Conservation (phyloP, 2,797 vertebrate genomes). For the Centroberyx gerrardi region DNA sequence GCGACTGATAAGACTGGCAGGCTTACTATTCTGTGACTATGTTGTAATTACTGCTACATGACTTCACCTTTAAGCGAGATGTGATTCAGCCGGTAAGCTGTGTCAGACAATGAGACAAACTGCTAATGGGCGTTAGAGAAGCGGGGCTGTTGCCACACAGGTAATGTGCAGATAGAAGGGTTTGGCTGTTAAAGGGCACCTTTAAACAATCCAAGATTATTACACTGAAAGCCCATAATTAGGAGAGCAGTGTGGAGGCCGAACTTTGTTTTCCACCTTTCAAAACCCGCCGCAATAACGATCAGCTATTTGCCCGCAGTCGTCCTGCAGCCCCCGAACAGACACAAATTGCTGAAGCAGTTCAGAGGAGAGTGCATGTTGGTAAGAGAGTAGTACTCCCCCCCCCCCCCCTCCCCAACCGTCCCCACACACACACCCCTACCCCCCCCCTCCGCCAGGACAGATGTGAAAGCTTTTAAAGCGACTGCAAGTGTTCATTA, state of each 20-base stretch:
- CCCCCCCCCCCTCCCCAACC: neutral
- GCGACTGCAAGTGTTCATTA: constrained; percentile 84
- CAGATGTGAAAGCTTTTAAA: constrained; percentile 80
- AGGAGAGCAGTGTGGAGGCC: neutral
- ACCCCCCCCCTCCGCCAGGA: constrained; percentile 39
- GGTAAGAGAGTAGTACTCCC: constrained; percentile 26
- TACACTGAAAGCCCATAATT: constrained; percentile 10
- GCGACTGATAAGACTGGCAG: constrained; percentile 18
- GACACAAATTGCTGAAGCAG: constrained; percentile 30
- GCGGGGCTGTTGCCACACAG: too few relatives aligned
- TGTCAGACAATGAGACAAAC: neutral
- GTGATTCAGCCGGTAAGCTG: constrained; percentile 68
- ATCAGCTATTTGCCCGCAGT: constrained; percentile 44
- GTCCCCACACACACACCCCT: neutral
- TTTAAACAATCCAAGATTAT: constrained; percentile 1
- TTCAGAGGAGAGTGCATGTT: constrained; percentile 35
- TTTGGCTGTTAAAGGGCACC: neutral
- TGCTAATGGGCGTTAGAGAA: too few relatives aligned
- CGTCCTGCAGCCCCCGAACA: constrained; percentile 13
- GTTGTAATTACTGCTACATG: constrained; percentile 18
- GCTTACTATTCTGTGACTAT: neutral
- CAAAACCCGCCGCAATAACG: constrained; percentile 9
- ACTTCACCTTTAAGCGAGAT: constrained; percentile 5
- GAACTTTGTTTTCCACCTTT: constrained; percentile 23
- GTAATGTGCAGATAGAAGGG: neutral